phyloP scores from a whole-genome alignment of 2,113 vertebrate species.

The Trogon surrucura region DNA sequence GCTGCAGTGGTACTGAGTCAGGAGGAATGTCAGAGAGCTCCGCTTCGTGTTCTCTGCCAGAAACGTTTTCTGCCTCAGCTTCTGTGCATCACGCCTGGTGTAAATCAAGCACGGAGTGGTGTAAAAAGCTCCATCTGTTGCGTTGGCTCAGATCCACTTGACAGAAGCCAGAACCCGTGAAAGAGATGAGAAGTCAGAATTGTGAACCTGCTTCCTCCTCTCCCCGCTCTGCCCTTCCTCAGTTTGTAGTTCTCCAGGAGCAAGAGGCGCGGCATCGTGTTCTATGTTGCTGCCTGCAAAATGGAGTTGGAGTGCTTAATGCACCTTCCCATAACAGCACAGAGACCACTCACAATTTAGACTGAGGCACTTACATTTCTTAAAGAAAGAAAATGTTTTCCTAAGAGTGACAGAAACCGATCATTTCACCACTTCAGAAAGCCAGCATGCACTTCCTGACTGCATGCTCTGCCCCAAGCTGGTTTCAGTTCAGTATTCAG shows the following conservation, averaged over 20 bases:
- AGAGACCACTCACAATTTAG: neutral
- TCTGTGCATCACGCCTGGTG: slow-evolving; percentile 40
- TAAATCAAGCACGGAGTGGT: slow-evolving; percentile 35
- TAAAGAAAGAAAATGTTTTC: neutral
- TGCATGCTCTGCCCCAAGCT: neutral
- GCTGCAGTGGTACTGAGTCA: rapidly evolving
- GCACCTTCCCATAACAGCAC: neutral
- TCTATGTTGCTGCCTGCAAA: neutral
- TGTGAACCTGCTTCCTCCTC: neutral
- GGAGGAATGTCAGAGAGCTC: neutral
- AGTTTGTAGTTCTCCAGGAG: neutral
- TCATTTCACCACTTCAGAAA: neutral
- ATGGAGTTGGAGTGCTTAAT: neutral
- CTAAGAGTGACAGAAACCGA: neutral
- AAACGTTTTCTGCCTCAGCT: slow-evolving; percentile 20
- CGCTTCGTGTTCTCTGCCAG: neutral
- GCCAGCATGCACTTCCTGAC: neutral
- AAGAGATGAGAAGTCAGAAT: slow-evolving; percentile 31
- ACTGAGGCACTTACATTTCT: neutral
- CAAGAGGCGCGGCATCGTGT: neutral
- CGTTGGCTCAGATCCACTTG: slow-evolving; percentile 13
- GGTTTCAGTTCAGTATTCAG: slow-evolving; percentile 30
- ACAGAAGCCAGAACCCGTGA: neutral
- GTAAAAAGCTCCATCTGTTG: slow-evolving; percentile 43
- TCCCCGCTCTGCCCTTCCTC: neutral